Conservation (phyloP, 2,888 invertebrate species). For the Oligia latruncula region DNA sequence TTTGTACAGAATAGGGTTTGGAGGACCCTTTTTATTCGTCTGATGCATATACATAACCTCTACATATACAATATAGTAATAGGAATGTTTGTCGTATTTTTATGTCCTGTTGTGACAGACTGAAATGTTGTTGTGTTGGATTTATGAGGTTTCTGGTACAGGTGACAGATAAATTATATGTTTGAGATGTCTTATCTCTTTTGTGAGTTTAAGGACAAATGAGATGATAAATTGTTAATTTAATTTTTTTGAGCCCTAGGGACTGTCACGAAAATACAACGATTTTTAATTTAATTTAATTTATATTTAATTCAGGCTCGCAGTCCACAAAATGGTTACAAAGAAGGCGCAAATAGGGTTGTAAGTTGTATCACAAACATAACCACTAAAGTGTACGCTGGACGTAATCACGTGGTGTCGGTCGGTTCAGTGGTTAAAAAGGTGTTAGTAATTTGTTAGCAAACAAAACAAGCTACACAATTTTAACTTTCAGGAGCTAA, state of each 20-base stretch:
- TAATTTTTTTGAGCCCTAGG: not conserved
- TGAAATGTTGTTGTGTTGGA: conserved; percentile 46
- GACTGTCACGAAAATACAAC: not conserved
- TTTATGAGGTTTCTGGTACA: conserved; percentile 40
- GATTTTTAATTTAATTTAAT: not conserved
- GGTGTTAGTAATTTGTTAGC: too few relatives aligned
- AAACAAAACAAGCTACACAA: too few relatives aligned
- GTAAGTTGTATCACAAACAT: not conserved
- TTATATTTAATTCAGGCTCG: not conserved
- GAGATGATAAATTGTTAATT: conserved; percentile 13
- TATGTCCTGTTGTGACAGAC: conserved; percentile 31
- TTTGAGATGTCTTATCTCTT: conserved; percentile 17
- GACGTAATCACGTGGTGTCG: too few relatives aligned
- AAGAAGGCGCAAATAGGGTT: not conserved
- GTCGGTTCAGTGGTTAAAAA: too few relatives aligned
- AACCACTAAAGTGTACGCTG: too few relatives aligned
- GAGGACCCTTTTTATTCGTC: conserved; percentile 55
- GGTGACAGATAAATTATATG: conserved; percentile 40
- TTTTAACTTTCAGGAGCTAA: not conserved
- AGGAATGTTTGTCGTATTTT: conserved; percentile 33
- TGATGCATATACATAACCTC: conserved; percentile 22
- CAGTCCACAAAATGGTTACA: not conserved
- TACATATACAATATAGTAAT: not conserved
- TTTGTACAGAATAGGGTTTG: conserved; percentile 57
- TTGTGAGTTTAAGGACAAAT: conserved; percentile 31